phyloP scores from a whole-genome alignment of 2,797 vertebrate genomes.

The Sebastes glaucus region DNA sequence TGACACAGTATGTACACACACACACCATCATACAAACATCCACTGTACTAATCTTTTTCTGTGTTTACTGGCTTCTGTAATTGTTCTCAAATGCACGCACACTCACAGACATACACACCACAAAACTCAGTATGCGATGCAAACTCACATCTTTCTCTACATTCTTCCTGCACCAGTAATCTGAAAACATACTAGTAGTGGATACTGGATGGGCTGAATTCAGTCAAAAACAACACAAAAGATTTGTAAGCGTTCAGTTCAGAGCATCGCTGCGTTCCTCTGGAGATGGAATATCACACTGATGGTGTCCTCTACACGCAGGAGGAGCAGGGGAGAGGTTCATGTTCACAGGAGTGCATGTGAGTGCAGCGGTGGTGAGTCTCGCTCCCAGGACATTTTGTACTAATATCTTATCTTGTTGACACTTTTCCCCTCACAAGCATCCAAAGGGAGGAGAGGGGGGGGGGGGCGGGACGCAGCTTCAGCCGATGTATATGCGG shows the following conservation, averaged over 20 bases:
- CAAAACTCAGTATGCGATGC: constrained; percentile 1
- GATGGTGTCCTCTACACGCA: constrained; percentile 2
- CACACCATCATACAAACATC: constrained; percentile 17
- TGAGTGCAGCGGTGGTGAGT: constrained; percentile 6
- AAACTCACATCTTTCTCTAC: background rate
- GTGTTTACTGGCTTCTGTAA: background rate
- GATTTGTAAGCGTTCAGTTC: constrained; percentile 24
- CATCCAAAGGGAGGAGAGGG: background rate
- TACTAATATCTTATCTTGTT: background rate
- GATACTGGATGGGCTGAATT: constrained; percentile 31
- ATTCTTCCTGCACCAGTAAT: constrained; percentile 13
- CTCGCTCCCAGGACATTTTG: constrained; percentile 30
- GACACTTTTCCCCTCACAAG: background rate
- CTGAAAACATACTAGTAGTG: constrained; percentile 18
- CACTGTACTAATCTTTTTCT: constrained; percentile 18
- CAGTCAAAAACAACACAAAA: constrained; percentile 23
- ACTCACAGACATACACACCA: background rate
- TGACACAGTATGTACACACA: constrained; percentile 36
- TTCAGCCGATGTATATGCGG: constrained; percentile 95
- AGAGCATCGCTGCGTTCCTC: constrained; percentile 1
- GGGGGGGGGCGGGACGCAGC: background rate
- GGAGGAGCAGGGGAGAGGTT: background rate
- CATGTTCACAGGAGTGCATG: background rate
- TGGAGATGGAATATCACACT: constrained; percentile 14
- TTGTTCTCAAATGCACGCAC: constrained; percentile 7